phyloP scores from a whole-genome alignment of 2,113 vertebrate genomes.

The Athene cunicularia region DNA sequence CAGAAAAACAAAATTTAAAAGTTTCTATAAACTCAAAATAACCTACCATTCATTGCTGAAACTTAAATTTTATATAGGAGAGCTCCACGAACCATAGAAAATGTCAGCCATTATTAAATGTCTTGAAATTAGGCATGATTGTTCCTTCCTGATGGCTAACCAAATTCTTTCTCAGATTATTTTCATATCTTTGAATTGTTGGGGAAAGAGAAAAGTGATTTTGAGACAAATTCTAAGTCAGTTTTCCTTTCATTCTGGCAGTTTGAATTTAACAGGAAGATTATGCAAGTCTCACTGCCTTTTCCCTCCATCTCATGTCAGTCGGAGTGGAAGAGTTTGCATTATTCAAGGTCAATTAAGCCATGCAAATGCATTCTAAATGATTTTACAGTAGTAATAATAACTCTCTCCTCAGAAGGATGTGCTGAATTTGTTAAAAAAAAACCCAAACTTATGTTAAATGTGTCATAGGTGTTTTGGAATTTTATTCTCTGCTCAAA shows the following conservation, averaged over 20 bases:
- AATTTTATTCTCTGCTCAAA: not conserved
- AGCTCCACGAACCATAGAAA: not conserved
- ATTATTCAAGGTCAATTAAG: constrained; percentile 63
- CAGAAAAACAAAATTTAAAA: not conserved
- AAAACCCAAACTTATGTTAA: not conserved
- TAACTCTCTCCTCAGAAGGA: not conserved
- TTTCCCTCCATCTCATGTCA: constrained; percentile 18
- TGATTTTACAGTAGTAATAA: constrained; percentile 46
- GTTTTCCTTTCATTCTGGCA: not conserved
- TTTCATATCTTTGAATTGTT: not conserved
- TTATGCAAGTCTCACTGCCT: constrained; percentile 27
- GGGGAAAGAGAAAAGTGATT: not conserved
- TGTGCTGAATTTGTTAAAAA: not conserved
- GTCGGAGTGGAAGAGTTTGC: not conserved
- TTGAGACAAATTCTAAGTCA: not conserved
- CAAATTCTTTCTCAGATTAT: not conserved
- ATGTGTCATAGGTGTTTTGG: not conserved
- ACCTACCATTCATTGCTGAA: not conserved
- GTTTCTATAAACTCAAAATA: not conserved
- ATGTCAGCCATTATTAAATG: not conserved
- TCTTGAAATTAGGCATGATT: not conserved
- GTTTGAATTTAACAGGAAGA: constrained; percentile 21
- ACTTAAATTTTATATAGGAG: not conserved
- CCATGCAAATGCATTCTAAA: constrained; percentile 52
- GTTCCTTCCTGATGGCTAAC: not conserved